Evolutionary conservation across 2,888 invertebrate genomes (phyloP), one percentile per base, ranked within the genome.

Genomic region (Netelia melanura): DNA sequence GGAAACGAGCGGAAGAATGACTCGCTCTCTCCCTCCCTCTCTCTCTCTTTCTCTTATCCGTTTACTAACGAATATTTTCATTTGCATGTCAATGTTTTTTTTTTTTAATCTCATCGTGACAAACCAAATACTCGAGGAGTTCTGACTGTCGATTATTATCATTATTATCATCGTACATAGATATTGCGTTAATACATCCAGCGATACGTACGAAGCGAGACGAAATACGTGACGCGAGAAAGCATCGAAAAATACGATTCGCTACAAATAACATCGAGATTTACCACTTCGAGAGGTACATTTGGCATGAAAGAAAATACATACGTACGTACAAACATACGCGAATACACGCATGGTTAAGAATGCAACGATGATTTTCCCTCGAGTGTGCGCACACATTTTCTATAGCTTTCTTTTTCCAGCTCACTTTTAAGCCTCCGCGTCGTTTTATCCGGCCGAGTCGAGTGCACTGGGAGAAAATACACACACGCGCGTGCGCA

Each of bases 1-100:
- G 38, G 58, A 17, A 71, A 48, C 70, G 8, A 43, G 43, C 52
- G 44, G 44, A 8, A 54, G 54, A 43, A 67, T 56, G 48, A 58
- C 76, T 67, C 65, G 10, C 75, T 30, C 30, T 30, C 30, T 5
- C 30, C 30, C 30, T 5, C 30, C 5, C 30, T 30, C 30, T 30
- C 30, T 30, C 30, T 30, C 30, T 30, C 30, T 30, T 5, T 3
- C 30, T 30, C 30, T 70, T 44, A 9, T 10, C 38, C 30, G 56
- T 68, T 14, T 61, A 72, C 82, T 70, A 79, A 82, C 64, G 56
- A 84, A 84, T 84, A 80, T 84, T 82, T 80, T 62, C 78, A 81
- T 83, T 84, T 86, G 74, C 79, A 86, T 84, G 83, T 86, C 84
- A 80, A 80, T 80, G 54, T 75, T 76, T 21, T 43, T 62, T 21